Conservation (phyloP, 64 coral and sea anemone genomes). For the Anthopleura sola region DNA sequence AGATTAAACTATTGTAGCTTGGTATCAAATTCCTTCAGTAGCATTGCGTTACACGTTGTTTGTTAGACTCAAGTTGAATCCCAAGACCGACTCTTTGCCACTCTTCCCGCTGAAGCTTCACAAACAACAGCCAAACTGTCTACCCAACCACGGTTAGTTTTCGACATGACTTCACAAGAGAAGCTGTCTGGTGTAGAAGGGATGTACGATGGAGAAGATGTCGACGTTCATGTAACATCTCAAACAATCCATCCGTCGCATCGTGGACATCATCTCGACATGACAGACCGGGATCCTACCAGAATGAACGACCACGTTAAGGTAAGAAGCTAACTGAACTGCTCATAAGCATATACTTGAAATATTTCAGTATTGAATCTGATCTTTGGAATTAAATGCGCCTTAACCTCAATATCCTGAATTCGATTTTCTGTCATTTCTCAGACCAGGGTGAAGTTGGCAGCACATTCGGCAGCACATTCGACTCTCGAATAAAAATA, state of each 20-base stretch:
- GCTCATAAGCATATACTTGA: too few relatives aligned
- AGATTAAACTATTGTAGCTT: background rate
- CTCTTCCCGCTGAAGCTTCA: background rate
- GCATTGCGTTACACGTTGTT: background rate
- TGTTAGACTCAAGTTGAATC: background rate
- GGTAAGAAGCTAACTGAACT: background rate
- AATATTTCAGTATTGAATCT: too few relatives aligned
- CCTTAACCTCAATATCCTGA: too few relatives aligned
- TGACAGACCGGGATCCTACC: slow-evolving; percentile 48
- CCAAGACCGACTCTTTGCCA: background rate
- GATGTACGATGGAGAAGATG: background rate
- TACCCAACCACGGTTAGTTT: slow-evolving; percentile 4
- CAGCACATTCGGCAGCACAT: too few relatives aligned
- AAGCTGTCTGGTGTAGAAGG: background rate
- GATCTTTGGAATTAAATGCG: too few relatives aligned
- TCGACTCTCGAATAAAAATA: too few relatives aligned
- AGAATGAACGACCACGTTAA: slow-evolving; percentile 2
- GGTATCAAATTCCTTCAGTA: background rate
- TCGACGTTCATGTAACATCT: background rate
- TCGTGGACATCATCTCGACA: slow-evolving; percentile 50
- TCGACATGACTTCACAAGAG: slow-evolving; percentile 16
- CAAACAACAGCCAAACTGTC: background rate
- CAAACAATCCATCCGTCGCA: background rate
- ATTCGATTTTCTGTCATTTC: too few relatives aligned
- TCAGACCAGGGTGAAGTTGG: too few relatives aligned